A percentile compares a stretch with the other conserved stretches of the same genome.
Conservation (phyloP, 2,113 vertebrate species). For the Pristiophorus japonicus region DNA sequence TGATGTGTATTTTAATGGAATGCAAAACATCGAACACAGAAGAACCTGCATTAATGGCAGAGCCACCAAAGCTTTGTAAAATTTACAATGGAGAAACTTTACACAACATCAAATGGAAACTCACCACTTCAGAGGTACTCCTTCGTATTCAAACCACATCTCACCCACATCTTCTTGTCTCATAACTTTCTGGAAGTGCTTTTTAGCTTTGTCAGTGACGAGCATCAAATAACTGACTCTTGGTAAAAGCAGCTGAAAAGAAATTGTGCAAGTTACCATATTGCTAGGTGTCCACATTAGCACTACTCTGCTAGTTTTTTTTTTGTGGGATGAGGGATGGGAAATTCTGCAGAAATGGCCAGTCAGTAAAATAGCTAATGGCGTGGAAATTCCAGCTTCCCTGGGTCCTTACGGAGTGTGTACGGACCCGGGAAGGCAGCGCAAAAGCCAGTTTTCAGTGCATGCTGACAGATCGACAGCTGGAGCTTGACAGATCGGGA, state of each 20-base stretch:
- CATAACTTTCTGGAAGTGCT: slow-evolving; percentile 94
- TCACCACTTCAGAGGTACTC: slow-evolving; percentile 92
- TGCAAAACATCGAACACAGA: background rate
- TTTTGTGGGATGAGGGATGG: background rate
- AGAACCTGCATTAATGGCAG: background rate
- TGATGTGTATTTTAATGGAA: background rate
- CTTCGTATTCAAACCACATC: slow-evolving; percentile 98
- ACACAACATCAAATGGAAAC: slow-evolving; percentile 44
- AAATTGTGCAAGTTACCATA: slow-evolving; percentile 39
- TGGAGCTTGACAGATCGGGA: too few species aligned
- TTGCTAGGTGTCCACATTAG: background rate
- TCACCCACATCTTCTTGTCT: slow-evolving; percentile 84
- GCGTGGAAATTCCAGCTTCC: too few species aligned
- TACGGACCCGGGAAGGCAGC: too few species aligned
- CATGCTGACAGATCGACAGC: too few species aligned
- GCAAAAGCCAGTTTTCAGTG: too few species aligned
- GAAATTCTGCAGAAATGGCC: background rate
- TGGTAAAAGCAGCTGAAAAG: slow-evolving; percentile 82
- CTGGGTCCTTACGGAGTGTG: too few species aligned
- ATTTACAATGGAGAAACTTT: background rate
- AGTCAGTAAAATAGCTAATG: background rate
- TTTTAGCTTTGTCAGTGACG: slow-evolving; percentile 98
- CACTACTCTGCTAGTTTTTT: background rate
- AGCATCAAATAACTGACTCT: slow-evolving; percentile 92
- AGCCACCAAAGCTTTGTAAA: too few species aligned